Base-by-base conservation (phyloP, 1,140 invertebrate genomes). In the Oreohelix idahoensis region DNA sequence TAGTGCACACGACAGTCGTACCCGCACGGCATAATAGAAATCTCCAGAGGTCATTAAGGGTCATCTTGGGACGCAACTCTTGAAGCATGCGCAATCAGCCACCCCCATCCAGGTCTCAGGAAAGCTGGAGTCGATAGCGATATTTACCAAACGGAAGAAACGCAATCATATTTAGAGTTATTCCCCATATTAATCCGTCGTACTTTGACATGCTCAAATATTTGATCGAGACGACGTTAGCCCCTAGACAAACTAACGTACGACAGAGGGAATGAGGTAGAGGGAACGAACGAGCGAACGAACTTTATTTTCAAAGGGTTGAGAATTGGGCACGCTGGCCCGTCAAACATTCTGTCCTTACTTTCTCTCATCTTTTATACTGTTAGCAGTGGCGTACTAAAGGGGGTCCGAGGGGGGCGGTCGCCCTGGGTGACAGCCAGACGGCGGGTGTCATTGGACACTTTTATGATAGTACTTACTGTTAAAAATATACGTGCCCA, bases 121-220 rank as follows among this genome's bases (percentile, higher is more conserved):
- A 45, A 45, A 26, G 23, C 71, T 42, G 1, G 13, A 29, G 36
- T 73, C 45, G 45, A 49, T 76, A 76, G 42, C 2, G 42, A 76
- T 76, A 76, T 76, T 76, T 76, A 76, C 45, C 13, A 53, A 76
- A 53, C 11, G 23, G 74, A 51, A 51, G 74, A 51, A 51, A 76
- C 26, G 74, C 74, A 76, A 76, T 76, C 74, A 76, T 45, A 76
- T 76, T 76, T 76, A 35, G 74, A 45, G 74, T 49, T 39, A 76
- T 53, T 51, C 29, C 42, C 74, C 74, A 53, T 51, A 51, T 39
- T 51, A 35, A 51, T 76, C 45, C 74, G 74, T n/a, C 29, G 13
- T 32, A 8, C 36, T 76, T 35, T 76, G 74, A 76, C 74, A 76
- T 45, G 13, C 11, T 32, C 42, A 45, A 76, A 76, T 76, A 76